A percentile compares a stretch with the other conserved stretches of the same genome.
Conservation (phyloP, 2,888 invertebrate genomes). For the Cremastinae sp. region DNA sequence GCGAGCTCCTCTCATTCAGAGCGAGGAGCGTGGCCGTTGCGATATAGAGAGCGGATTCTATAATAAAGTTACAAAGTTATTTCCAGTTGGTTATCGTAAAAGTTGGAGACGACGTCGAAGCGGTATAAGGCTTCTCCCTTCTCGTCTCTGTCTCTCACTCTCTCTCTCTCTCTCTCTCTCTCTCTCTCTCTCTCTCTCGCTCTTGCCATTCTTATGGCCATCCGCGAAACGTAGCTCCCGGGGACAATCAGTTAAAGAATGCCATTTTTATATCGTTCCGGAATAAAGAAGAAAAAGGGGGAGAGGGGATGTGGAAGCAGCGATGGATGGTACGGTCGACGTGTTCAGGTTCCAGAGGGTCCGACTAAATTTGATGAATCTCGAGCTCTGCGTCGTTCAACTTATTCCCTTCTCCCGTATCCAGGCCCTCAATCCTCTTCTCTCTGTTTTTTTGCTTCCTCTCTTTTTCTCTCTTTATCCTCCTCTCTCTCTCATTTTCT, state of each 20-base stretch:
- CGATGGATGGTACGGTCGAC: conserved; percentile 59
- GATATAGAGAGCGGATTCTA: conserved; percentile 64
- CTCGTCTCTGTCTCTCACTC: conserved; percentile 2
- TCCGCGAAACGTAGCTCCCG: conserved; percentile 69
- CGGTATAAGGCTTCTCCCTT: conserved; percentile 24
- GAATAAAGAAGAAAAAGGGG: conserved; percentile 49
- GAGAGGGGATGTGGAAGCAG: conserved; percentile 45
- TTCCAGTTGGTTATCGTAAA: conserved; percentile 76
- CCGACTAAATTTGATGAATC: conserved; percentile 72
- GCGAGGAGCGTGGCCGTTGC: conserved; percentile 47
- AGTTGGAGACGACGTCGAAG: conserved; percentile 66
- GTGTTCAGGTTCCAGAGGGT: conserved; percentile 62
- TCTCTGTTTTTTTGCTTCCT: conserved; percentile 30
- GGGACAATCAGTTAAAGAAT: conserved; percentile 75
- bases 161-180: conserved; percentile 10
- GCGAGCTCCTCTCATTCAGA: conserved; percentile 54
- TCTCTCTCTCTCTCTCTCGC: conserved; percentile 12
- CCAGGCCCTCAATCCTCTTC: conserved; percentile 8
- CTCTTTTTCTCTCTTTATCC: conserved; percentile 16
- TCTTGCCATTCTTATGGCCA: conserved; percentile 49
- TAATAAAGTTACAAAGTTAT: conserved; percentile 76
- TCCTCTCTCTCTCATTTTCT: conserved; percentile 39
- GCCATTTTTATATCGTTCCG: conserved; percentile 73
- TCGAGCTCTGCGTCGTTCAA: conserved; percentile 56
- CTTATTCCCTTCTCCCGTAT: conserved; percentile 26